Evolutionary conservation across 2,797 vertebrate genomes (phyloP), one percentile per base, ranked within the genome.

Genomic region (Notolepis coatsorum): DNA sequence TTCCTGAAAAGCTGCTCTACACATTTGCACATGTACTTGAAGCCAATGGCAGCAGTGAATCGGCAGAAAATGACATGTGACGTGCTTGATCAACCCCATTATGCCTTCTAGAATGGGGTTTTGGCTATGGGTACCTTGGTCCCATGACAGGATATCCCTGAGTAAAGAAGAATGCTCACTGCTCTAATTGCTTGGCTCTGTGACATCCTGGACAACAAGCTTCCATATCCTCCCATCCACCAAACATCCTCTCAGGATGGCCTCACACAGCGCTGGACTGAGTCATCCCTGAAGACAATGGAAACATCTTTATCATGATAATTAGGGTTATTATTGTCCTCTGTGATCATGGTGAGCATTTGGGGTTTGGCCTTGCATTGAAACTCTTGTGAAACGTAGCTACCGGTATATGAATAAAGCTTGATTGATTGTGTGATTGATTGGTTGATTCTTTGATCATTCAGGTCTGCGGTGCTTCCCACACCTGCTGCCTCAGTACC

Each of bases 71-170:
- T 12, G n/a, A 25, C 9, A 43, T 64, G 25, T 50, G 58, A 37
- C 37, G 17, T 39, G 4, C 50, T 60, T 60, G 50, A 38, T 61
- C 46, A 58, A 13, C 66, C 52, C 54, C 42, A 52, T 28, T 43
- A 18, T 25, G 52, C 49, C 15, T 21, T 39, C 24, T 24, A 31
- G 18, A 61, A 7, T 60, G 2, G 21, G 25, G 2, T 56, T 49
- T 55, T 68, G 61, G 61, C 45, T 68, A 45, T 45, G 18, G 30
- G 52, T 45, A 68, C 66, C 24, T 62, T 31, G 8, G 68, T 79
- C 79, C 80, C 66, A 73, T 82, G 78, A 75, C 58, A 60, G 90
- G 87, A 91, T 86, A 84, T 90, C 90, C 87, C 80, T 53, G 63
- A 83, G 56, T 71, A 75, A 72, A 68, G 78, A 73, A 52, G 10